Conservation (phyloP, 1,140 invertebrate genomes). For the Heliconius himera region DNA sequence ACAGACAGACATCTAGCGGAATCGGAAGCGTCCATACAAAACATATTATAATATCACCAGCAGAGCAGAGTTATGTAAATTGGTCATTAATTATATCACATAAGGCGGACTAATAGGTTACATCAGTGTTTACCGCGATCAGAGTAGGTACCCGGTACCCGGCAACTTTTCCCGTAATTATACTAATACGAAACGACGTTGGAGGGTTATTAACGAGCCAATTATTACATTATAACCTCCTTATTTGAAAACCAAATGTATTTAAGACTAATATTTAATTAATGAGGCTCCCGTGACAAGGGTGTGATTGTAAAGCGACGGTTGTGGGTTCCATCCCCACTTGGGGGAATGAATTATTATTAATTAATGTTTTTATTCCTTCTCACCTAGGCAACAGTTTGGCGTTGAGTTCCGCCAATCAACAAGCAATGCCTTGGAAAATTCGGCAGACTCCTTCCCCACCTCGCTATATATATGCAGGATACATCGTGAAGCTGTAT, state of each 20-base stretch:
- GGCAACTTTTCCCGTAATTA: constrained; percentile 46
- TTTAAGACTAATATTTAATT: constrained; percentile 35
- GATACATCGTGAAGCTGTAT: no score
- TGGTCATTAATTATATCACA: constrained; percentile 38
- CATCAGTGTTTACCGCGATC: constrained; percentile 39
- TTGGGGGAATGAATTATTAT: no score
- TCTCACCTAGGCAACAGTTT: no score
- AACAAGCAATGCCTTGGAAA: no score
- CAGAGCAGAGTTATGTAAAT: constrained; percentile 34
- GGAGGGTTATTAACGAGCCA: constrained; percentile 48
- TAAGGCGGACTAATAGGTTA: constrained; percentile 37
- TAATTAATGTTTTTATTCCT: no score
- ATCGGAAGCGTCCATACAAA: background rate
- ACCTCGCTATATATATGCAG: no score
- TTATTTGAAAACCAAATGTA: constrained; percentile 38
- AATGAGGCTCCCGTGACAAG: no score
- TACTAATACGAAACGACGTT: constrained; percentile 37
- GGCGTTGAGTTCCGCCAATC: no score
- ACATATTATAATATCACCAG: constrained; percentile 6
- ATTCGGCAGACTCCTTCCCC: no score
- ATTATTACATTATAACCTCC: constrained; percentile 49
- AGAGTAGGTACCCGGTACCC: no score
- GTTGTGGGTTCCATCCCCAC: no score
- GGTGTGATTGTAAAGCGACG: no score
- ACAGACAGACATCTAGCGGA: background rate